phyloP scores from a whole-genome alignment of 1,140 invertebrate genomes.

The Aricia agestis region DNA sequence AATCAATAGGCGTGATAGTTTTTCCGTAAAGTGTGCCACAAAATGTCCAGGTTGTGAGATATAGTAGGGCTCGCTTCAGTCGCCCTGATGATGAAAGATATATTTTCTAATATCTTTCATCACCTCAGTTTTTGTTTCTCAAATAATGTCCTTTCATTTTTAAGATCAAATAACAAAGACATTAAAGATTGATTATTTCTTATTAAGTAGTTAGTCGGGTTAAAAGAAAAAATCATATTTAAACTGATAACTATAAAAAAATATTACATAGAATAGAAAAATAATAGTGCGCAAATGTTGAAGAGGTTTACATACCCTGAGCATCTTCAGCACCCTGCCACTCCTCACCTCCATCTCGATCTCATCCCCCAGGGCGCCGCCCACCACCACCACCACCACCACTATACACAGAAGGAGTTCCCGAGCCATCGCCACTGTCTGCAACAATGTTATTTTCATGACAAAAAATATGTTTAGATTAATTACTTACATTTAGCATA shows the following conservation, averaged over 20 bases:
- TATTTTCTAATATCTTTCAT: no score
- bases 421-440: slow-evolving; percentile 34
- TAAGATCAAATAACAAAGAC: no score
- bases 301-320: slow-evolving; percentile 38
- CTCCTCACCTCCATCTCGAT: slow-evolving; percentile 41
- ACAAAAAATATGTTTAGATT: not conserved
- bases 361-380: slow-evolving; percentile 33
- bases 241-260: not conserved
- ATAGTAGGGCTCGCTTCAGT: no score
- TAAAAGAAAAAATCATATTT: not conserved
- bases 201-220: no score
- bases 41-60: no score
- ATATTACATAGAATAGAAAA: not conserved
- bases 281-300: no score
- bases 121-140: no score
- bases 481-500: not conserved
- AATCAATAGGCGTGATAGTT: no score
- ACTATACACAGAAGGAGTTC: slow-evolving; percentile 30
- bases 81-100: no score
- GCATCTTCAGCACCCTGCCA: slow-evolving; percentile 40
- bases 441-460: not conserved
- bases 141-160: no score
- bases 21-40: no score
- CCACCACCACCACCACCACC: slow-evolving; percentile 26
- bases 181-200: no score